These are phyloP conservation scores for Cyprinodon tularosa DNA, from an alignment of 2,113 vertebrate species.

Conservation along the genomic window DNA sequence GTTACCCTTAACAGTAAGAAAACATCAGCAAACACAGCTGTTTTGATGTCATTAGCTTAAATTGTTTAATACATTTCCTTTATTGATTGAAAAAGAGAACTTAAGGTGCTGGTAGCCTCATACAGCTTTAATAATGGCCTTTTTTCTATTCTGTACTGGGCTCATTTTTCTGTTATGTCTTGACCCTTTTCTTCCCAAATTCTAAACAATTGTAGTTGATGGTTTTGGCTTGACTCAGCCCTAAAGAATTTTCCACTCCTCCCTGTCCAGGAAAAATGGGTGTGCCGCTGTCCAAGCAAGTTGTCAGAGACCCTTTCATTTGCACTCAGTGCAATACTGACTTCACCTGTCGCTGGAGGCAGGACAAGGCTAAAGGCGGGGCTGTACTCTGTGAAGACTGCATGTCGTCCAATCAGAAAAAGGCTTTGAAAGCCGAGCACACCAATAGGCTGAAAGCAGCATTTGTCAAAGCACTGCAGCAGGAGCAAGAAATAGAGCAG, in stretches of 20 bases:
- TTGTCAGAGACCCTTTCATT: constrained; percentile 85
- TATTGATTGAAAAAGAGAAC: too few relatives aligned
- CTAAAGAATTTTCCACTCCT: constrained; percentile 13
- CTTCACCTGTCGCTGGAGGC: constrained; percentile 97
- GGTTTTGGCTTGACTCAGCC: constrained; percentile 1
- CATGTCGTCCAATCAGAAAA: constrained; percentile 96
- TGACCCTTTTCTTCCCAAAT: too few relatives aligned
- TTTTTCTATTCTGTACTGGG: too few relatives aligned
- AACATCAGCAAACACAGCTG: too few relatives aligned
- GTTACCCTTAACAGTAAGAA: too few relatives aligned
- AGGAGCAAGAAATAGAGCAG: constrained; percentile 98
- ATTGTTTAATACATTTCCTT: too few relatives aligned
- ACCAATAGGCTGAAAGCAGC: constrained; percentile 95
- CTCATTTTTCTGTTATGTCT: too few relatives aligned
- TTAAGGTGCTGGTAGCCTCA: too few relatives aligned
- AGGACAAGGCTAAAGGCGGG: constrained; percentile 90
- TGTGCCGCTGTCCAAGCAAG: constrained; percentile 46
- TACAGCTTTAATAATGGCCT: too few relatives aligned
- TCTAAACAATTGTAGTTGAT: too few relatives aligned
- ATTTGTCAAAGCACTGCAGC: constrained; percentile 95
- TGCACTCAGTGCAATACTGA: constrained; percentile 96
- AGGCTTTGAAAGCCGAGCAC: constrained; percentile 93
- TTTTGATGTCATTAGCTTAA: too few relatives aligned
- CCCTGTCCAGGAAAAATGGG: constrained; percentile 68
- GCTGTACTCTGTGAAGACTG: constrained; percentile 93